phyloP scores from a whole-genome alignment of 2,113 vertebrate species.

The Cebidichthys violaceus region DNA sequence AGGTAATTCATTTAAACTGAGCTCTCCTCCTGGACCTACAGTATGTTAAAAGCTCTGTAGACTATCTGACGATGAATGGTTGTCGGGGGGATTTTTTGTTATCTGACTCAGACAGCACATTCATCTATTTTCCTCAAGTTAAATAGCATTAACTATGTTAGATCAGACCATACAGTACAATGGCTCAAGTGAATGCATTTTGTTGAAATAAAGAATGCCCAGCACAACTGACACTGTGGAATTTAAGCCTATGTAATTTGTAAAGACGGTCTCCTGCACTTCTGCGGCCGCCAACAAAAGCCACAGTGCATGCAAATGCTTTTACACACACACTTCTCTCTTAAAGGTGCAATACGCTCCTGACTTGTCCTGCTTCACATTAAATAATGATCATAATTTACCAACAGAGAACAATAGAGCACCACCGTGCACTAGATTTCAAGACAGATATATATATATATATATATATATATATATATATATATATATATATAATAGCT shows the following conservation, averaged over 20 bases:
- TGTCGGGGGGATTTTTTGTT: conserved; percentile 16
- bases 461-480: no score
- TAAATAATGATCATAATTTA: neutral
- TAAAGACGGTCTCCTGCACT: neutral
- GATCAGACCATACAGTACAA: neutral
- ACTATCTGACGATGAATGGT: neutral
- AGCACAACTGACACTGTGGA: neutral
- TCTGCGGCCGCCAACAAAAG: no score
- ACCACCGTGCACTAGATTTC: no score
- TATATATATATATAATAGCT: neutral
- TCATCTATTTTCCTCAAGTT: neutral
- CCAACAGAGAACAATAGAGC: neutral
- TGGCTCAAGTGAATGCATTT: neutral
- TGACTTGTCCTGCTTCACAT: neutral
- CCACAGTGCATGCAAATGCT: neutral
- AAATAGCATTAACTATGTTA: neutral
- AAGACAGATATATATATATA: neutral
- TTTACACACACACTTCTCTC: neutral
- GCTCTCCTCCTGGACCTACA: neutral
- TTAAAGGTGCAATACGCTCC: neutral
- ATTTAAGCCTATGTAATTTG: conserved; percentile 10
- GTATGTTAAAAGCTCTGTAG: conserved; percentile 13
- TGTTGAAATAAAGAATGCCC: neutral
- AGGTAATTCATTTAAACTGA: neutral
- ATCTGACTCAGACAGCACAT: neutral